Evolutionary conservation across 2,888 invertebrate genomes (phyloP).

Genomic region (Eumerus sabulonum): DNA sequence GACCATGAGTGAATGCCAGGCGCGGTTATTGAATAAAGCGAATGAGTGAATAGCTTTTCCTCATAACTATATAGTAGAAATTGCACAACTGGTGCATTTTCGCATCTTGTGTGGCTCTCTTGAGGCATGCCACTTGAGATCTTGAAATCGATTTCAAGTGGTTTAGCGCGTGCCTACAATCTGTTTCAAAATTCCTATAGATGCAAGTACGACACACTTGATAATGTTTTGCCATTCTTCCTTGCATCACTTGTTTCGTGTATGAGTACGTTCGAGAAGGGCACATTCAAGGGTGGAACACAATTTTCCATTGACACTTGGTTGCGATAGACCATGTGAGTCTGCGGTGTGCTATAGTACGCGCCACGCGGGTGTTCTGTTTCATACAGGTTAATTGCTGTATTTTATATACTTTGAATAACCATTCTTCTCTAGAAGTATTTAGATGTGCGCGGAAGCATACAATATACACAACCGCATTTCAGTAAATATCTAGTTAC

Average conservation of each 20-base stretch:
- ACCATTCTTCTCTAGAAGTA: conserved; percentile 30
- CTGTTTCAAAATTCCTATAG: conserved; percentile 65
- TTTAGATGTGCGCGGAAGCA: not conserved
- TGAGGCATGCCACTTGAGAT: conserved; percentile 39
- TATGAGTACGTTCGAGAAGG: conserved; percentile 22
- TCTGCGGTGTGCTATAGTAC: conserved; percentile 1
- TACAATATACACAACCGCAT: conserved; percentile 24
- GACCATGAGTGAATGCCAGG: conserved; percentile 30
- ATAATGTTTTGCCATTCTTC: conserved; percentile 54
- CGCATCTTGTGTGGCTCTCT: conserved; percentile 63
- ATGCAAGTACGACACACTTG: conserved; percentile 45
- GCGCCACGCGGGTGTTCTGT: conserved; percentile 55
- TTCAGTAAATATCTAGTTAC: conserved; percentile 4
- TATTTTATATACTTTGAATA: conserved; percentile 31
- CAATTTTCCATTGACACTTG: conserved; percentile 15
- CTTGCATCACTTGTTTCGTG: no score
- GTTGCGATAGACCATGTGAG: conserved; percentile 4
- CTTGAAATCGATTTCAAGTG: conserved; percentile 35
- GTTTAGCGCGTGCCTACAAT: conserved; percentile 64
- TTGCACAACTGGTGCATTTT: conserved; percentile 66
- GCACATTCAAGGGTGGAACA: conserved; percentile 56
- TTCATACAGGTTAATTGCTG: conserved; percentile 57
- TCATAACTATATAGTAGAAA: conserved; percentile 49
- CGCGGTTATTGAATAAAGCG: not conserved
- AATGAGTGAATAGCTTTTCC: conserved; percentile 24